Evolutionary conservation across 2,797 vertebrate species (phyloP), one percentile per base, ranked within the genome.

Genomic region (Crocodylus rhombifer): DNA sequence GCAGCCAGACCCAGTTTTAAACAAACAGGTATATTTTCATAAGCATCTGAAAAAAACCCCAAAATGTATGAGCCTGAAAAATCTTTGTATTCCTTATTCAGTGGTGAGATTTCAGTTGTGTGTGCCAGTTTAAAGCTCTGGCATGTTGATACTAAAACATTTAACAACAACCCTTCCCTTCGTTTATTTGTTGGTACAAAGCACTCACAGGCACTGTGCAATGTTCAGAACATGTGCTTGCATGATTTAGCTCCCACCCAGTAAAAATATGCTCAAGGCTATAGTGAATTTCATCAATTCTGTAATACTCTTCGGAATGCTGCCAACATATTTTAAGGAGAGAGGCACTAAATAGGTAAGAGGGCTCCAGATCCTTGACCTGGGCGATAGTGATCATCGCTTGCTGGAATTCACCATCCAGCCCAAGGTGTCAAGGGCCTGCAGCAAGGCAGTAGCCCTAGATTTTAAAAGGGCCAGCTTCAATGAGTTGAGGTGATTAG

Each of bases 261-360:
- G 62, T n/a, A 90, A 96, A 96, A 97, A 92, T 75, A 93, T 80
- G 84, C 84, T 88, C 16, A 28, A 58, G 58, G 77, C 87, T 87
- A 82, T 55, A 28, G 80, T 84, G 58, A 95, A 80, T 56, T 65
- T 60, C 82, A 89, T 67, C 85, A 84, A 76, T 92, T 95, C 91
- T 92, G 63, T 80, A 96, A 79, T 77, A 20, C 4, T 26, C 84
- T 92, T 84, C 65, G 36, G 92, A 95, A 80, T 86, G 77, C 56
- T 73, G 76, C 30, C 51, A 20, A 7, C 75, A 73, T 3, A 7
- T 83, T 92, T 92, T 82, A 89, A 83, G 26, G 15, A 67, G 4
- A 65, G 71, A 30, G 2, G 4, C 42, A 28, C 56, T 76, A 57
- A 69, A 36, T 36, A 36, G 33, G 33, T 36, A 36, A 36, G 33